Evolutionary conservation across 2,797 vertebrate species (phyloP).

Genomic region (Pantherophis alleghaniensis): DNA sequence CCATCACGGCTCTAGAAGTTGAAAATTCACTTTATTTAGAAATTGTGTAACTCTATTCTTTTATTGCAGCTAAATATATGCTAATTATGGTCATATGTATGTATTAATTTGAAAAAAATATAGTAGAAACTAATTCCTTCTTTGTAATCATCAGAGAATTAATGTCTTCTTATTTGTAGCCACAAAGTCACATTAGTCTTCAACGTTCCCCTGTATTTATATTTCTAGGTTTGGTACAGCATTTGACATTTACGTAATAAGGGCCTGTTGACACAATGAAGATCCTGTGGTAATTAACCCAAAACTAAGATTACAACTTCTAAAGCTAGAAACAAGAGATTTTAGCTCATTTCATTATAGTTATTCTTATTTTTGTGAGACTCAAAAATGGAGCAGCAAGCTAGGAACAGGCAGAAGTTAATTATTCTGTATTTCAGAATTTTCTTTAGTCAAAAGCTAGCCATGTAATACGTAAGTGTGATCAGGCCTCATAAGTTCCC

Average conservation of each 20-base stretch:
- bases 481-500: too few species aligned
- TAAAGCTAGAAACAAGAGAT: background rate
- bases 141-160: slow-evolving; percentile 15
- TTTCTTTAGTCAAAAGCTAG: background rate
- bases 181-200: background rate
- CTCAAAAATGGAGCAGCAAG: background rate
- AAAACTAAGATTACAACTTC: background rate
- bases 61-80: slow-evolving; percentile 34
- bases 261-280: background rate
- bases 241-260: background rate
- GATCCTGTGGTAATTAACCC: background rate
- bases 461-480: too few species aligned
- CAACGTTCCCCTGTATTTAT: background rate
- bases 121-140: slow-evolving; percentile 33
- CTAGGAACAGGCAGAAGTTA: background rate
- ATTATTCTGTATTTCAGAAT: background rate
- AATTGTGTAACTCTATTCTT: too few species aligned
- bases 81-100: slow-evolving; percentile 34
- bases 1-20: too few species aligned
- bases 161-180: slow-evolving; percentile 19
- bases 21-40: too few species aligned
- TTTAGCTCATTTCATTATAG: background rate
- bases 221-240: background rate
- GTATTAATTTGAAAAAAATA: slow-evolving; percentile 38
- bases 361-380: background rate